phyloP scores from a whole-genome alignment of 2,797 vertebrate genomes.

The Myotis findleyi region DNA sequence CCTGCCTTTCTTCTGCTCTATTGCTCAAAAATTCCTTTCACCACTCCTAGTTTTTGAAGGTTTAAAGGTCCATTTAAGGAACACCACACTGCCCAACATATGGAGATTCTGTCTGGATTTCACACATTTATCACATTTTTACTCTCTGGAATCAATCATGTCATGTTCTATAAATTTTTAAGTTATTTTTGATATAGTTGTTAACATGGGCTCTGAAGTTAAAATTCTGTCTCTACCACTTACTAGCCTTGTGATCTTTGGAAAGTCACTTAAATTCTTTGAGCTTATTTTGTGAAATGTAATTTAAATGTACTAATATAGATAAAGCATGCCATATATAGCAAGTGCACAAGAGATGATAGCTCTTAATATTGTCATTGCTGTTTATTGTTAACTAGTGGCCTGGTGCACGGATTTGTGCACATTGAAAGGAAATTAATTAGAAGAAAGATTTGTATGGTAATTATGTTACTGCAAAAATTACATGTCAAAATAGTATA shows the following conservation, averaged over 20 bases:
- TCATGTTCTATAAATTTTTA: not conserved
- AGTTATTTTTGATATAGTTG: not conserved
- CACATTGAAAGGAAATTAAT: too few species aligned
- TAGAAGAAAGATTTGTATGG: too few species aligned
- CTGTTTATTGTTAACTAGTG: not conserved
- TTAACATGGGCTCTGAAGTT: not conserved
- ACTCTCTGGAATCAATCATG: not conserved
- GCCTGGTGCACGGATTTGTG: too few species aligned
- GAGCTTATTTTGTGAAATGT: not conserved
- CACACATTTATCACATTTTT: not conserved
- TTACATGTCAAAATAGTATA: too few species aligned
- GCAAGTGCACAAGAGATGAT: not conserved
- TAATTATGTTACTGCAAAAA: too few species aligned
- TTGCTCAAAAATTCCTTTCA: not conserved
- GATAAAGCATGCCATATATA: not conserved
- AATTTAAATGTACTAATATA: not conserved
- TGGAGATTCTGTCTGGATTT: not conserved
- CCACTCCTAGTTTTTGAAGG: not conserved
- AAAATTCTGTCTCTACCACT: not conserved
- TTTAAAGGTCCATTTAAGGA: not conserved
- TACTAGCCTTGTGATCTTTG: not conserved
- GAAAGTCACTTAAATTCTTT: not conserved
- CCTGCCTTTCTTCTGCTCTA: not conserved
- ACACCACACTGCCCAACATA: not conserved
- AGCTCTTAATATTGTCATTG: slow-evolving; percentile 1